Base-by-base conservation (phyloP, 2,888 invertebrate species). In the Amphipoea lucens region DNA sequence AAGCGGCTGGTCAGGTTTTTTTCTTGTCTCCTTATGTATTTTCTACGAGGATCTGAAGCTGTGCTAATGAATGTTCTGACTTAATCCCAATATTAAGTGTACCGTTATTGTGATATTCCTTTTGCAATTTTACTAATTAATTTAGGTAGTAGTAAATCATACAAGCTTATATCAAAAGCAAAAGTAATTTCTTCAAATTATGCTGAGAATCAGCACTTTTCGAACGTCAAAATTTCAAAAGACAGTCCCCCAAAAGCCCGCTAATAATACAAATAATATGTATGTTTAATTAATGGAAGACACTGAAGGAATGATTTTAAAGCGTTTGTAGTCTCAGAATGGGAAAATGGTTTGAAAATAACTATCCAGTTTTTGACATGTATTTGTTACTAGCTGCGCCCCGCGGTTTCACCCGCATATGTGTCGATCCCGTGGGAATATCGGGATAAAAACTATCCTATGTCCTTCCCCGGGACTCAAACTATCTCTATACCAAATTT, bases 291-390 rank as follows among this genome's bases (percentile, higher is more conserved):
- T 12, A 1, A 7, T 17, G 7, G 7, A 17, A 9, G 0, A 36
- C 20, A 63, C 20, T 36, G 7, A 36, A 20, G 63, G 7, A 63
- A 63, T 17, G 7, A 36, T 29, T 62, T 23, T 57, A 11, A 29
- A 2, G 63, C 17, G 3, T 20, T 65, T 40, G 5, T 12, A 23
- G 23, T 40, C 20, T 65, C 1, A n/a, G 4, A 17, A 42, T 60
- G 9, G 72, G 29, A 45, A 14, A 45, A 73, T 12, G 45, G 60
- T 20, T 62, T 48, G 20, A 6, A 48, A 76, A 76, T 14, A 76
- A 76, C 0, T 17, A 6, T 6, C 20, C 6, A 29, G 1, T 20
- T 42, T 48, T 42, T 42, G 11, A 6, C 2, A 77, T 42, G 23
- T 76, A 17, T 40, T n/a, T 29, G 4, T 78, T 77, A 51, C n/a